These are phyloP conservation scores for Ranitomeya imitator DNA, from an alignment of 2,113 vertebrate species.

Conservation along the genomic window DNA sequence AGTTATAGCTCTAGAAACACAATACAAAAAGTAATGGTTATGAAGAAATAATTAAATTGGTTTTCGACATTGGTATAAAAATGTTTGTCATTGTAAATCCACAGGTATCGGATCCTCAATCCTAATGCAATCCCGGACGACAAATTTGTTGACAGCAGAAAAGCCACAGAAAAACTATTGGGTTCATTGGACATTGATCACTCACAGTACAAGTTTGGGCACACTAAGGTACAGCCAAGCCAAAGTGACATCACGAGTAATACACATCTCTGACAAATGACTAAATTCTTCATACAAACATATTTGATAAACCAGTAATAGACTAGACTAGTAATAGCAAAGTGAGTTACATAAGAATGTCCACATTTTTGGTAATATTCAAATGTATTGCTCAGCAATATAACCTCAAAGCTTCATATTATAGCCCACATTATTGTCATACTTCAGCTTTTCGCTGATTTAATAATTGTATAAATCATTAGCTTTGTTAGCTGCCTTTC, in stretches of 20 bases:
- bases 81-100: not conserved
- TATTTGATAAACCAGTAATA: not conserved
- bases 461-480: no score
- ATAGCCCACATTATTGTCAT: no score
- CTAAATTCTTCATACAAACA: not conserved
- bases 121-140: slow-evolving; percentile 90
- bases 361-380: not conserved
- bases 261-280: not conserved
- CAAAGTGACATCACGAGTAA: no score
- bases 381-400: no score
- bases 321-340: no score
- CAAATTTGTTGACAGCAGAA: slow-evolving; percentile 91
- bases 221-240: slow-evolving; percentile 75
- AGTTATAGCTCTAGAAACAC: no score
- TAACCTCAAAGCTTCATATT: no score
- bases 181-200: slow-evolving; percentile 78
- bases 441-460: no score
- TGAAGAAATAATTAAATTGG: not conserved
- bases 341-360: not conserved
- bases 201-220: slow-evolving; percentile 82
- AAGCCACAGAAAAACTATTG: slow-evolving; percentile 82
- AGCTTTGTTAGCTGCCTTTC: no score
- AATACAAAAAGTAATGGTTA: no score
- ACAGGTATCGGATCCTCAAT: slow-evolving; percentile 91
- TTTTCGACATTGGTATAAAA: not conserved